phyloP scores from a whole-genome alignment of 2,888 invertebrate genomes.

The Drosophila siamana region DNA sequence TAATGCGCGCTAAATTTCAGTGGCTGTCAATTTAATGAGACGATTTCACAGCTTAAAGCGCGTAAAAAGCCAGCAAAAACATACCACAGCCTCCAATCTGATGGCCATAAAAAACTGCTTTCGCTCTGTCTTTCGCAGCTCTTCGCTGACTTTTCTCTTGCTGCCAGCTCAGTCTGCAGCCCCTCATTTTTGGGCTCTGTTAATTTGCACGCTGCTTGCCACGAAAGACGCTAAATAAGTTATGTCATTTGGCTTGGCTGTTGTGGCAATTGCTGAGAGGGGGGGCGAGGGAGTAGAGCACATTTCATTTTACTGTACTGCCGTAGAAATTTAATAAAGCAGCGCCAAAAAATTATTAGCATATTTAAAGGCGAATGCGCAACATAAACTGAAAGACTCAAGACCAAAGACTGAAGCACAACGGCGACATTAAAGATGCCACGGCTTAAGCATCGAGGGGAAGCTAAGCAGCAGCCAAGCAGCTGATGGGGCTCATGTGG shows the following conservation, averaged over 20 bases:
- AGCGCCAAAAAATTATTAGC: conserved; percentile 74
- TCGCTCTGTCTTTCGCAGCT: too few species aligned
- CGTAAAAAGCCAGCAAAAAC: conserved; percentile 43
- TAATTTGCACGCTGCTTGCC: conserved; percentile 58
- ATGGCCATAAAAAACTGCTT: conserved; percentile 42
- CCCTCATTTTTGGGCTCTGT: conserved; percentile 42
- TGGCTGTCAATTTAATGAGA: conserved; percentile 53
- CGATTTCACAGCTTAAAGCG: conserved; percentile 51
- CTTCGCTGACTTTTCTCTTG: background rate
- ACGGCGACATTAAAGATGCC: conserved; percentile 36
- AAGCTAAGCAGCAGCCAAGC: conserved; percentile 32
- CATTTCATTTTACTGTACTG: conserved; percentile 64
- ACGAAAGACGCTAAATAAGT: conserved; percentile 62
- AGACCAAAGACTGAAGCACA: conserved; percentile 16
- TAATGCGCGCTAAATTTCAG: conserved; percentile 43
- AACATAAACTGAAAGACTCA: conserved; percentile 48
- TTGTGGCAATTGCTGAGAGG: background rate
- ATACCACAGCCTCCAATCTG: conserved; percentile 37
- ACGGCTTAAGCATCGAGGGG: background rate
- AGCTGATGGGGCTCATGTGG: conserved; percentile 35
- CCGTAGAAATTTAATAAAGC: conserved; percentile 78
- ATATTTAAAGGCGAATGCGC: conserved; percentile 62
- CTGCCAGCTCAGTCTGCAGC: conserved; percentile 3
- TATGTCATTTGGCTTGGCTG: conserved; percentile 59
- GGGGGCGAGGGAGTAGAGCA: conserved; percentile 1